Conservation (phyloP, 2,888 invertebrate genomes). For the Mycogona germanica region DNA sequence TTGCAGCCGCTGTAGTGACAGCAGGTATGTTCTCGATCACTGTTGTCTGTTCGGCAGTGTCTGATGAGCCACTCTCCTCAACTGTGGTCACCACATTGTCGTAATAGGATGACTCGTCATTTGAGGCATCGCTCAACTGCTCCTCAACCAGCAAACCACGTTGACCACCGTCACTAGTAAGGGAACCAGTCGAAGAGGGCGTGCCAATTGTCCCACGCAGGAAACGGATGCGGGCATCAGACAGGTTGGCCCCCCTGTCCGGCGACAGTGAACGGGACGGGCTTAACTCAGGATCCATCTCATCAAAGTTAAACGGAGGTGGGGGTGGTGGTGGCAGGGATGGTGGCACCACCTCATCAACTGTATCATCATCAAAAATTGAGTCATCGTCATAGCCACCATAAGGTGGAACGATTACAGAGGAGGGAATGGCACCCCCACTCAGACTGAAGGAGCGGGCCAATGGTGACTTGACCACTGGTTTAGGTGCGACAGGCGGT, state of each 20-base stretch:
- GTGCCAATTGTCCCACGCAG: slow-evolving; percentile 1
- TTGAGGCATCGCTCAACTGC: slow-evolving; percentile 9
- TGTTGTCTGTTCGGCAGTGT: slow-evolving; percentile 1
- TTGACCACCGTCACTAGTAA: neutral
- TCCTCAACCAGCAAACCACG: neutral
- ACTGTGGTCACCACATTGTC: slow-evolving; percentile 1
- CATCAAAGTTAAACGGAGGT: slow-evolving; percentile 1
- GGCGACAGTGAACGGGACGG: neutral
- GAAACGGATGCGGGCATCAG: neutral
- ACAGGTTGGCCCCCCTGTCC: neutral
- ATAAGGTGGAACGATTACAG: neutral
- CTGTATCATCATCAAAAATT: neutral
- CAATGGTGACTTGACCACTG: neutral
- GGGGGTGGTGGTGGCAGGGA: slow-evolving; percentile 14
- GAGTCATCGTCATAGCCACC: neutral
- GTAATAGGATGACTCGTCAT: neutral
- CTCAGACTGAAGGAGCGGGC: too few species aligned
- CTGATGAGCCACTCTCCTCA: slow-evolving; percentile 5
- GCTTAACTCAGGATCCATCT: slow-evolving; percentile 7
- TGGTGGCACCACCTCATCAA: slow-evolving; percentile 8
- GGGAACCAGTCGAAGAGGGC: neutral
- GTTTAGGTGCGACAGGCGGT: neutral
- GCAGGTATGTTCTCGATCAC: neutral
- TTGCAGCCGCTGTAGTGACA: too few species aligned
- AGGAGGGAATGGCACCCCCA: too few species aligned